A percentile compares a stretch with the other conserved stretches of the same genome.
phyloP scores from a whole-genome alignment of 1,140 invertebrate species.

The Drosophila insularis region DNA sequence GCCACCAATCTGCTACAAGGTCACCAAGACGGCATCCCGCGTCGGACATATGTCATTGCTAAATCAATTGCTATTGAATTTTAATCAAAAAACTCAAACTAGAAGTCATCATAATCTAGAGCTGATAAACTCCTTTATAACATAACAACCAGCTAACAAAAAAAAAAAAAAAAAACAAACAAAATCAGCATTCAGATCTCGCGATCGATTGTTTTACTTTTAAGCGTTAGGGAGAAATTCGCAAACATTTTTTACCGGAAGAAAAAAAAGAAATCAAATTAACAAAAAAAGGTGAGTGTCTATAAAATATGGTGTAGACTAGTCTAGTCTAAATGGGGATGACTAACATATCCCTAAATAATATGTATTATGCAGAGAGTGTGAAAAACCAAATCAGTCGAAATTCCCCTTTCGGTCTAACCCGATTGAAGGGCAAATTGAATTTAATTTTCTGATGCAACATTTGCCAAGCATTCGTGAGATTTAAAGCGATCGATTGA shows the following conservation, averaged over 20 bases:
- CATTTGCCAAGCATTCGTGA: conserved; percentile 54
- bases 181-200: conserved; percentile 6
- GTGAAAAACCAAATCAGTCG: conserved; percentile 25
- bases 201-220: conserved; percentile 34
- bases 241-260: conserved; percentile 81
- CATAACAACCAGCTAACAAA: conserved; percentile 56
- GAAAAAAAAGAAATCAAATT: conserved; percentile 79
- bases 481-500: conserved; percentile 15
- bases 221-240: conserved; percentile 65
- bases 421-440: conserved; percentile 58
- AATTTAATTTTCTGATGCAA: conserved; percentile 66
- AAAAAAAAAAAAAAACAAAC: no score
- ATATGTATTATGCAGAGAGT: no score
- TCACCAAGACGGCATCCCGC: conserved; percentile 75
- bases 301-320: not conserved
- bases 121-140: conserved; percentile 81
- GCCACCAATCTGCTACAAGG: conserved; percentile 57
- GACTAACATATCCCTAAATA: not conserved
- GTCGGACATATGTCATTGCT: conserved; percentile 79
- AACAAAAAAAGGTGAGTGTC: conserved; percentile 67
- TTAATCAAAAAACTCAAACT: conserved; percentile 72
- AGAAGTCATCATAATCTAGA: conserved; percentile 74
- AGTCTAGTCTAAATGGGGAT: not conserved
- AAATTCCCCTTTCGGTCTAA: conserved; percentile 13
- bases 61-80: conserved; percentile 73